Conservation (phyloP, 2,888 invertebrate genomes). For the Nomada goodeniana region DNA sequence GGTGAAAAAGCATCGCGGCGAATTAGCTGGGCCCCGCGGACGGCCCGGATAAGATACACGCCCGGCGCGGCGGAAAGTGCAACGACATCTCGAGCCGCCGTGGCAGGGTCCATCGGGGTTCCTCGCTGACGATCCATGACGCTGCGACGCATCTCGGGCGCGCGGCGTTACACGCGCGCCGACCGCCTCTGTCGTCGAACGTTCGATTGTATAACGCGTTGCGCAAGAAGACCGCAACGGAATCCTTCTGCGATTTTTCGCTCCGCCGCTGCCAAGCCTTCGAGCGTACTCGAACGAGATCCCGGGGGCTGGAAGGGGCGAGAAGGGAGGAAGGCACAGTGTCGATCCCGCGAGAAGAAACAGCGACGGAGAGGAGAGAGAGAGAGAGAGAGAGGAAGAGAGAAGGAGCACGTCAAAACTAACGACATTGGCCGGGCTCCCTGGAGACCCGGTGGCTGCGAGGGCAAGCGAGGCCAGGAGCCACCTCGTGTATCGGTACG, state of each 20-base stretch:
- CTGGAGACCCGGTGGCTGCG: conserved; percentile 71
- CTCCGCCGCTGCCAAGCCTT: not conserved
- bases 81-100: conserved; percentile 37
- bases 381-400: not conserved
- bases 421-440: conserved; percentile 78
- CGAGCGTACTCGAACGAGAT: not conserved
- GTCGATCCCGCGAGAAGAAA: conserved; percentile 7
- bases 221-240: conserved; percentile 56
- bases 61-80: conserved; percentile 19
- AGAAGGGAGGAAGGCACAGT: not conserved
- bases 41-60: conserved; percentile 39
- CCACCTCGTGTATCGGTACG: conserved; percentile 69
- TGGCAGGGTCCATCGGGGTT: not conserved
- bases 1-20: conserved; percentile 17
- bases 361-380: not conserved
- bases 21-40: conserved; percentile 33
- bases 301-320: not conserved
- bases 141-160: conserved; percentile 21
- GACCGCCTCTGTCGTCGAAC: conserved; percentile 33
- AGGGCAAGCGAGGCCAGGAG: conserved; percentile 69
- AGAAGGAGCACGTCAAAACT: conserved; percentile 74
- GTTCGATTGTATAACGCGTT: conserved; percentile 58
- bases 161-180: conserved; percentile 10
- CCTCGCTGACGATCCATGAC: not conserved
- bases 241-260: conserved; percentile 49